Evolutionary conservation across 2,888 invertebrate genomes (phyloP), one percentile per base, ranked within the genome.

Genomic region (Tridacna gigas): DNA sequence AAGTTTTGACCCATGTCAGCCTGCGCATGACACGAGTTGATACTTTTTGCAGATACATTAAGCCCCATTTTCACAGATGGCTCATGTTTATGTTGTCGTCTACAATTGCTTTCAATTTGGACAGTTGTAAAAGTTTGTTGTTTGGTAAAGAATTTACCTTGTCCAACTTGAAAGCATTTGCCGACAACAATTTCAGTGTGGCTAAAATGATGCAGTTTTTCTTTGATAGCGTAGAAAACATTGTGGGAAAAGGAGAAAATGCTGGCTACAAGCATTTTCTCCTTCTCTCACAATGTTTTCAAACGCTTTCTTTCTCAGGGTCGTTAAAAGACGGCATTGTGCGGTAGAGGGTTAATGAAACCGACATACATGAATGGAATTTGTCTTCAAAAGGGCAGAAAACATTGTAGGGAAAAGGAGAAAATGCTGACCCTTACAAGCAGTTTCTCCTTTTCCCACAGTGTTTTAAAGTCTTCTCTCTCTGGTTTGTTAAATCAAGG

Each of bases 191-290:
- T n/a, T n/a, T n/a, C n/a, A n/a, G n/a, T n/a, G n/a, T n/a, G n/a
- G n/a, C n/a, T n/a, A n/a, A n/a, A n/a, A n/a, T n/a, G n/a, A n/a
- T n/a, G n/a, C n/a, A n/a, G n/a, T n/a, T n/a, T n/a, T n/a, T n/a
- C n/a, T n/a, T n/a, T n/a, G n/a, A n/a, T n/a, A n/a, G 15, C 11
- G 18, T 61, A n/a, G 61, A 61, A 61, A 61, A 66, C 28, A 28
- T 51, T 66, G 66, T 22, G 66, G 25, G 7, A 66, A 66, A 66
- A 26, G 66, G 28, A 66, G 25, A 66, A 25, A 66, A 26, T 66
- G 66, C 66, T 66, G 11, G 37, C 26, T 15, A 26, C 12, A 26
- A 66, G 66, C 66, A 66, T 12, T 66, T 28, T 66, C 28, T 66
- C 20, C 25, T 26, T 66, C 20, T 66, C 11, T 28, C 66, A 66